Evolutionary conservation across 2,113 vertebrate species (phyloP), one percentile per base, ranked within the genome.

Genomic region (Ammodramus savannarum): DNA sequence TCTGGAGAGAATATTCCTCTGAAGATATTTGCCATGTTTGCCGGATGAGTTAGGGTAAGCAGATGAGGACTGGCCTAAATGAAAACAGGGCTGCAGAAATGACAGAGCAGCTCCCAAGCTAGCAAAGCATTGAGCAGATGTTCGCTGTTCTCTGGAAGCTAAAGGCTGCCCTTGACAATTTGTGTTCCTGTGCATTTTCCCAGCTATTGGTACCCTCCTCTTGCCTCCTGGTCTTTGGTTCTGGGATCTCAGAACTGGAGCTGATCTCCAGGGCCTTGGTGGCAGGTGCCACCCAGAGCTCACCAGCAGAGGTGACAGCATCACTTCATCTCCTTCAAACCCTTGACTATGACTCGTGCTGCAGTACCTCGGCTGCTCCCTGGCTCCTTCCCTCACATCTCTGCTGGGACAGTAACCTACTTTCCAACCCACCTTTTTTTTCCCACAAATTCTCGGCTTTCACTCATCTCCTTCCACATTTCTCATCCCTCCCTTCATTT

Each of bases 311-410:
- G 29, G 44, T 14, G 26, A 49, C 41, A 8, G 41, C 2, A 3
- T 20, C 4, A 1, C 34, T 54, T 62, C 1, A 25, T 39, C 29
- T 57, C 43, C 46, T 43, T 25, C 73, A 41, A 63, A 66, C 29
- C 63, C 55, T 36, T 20, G 1, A 34, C 23, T 41, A 18, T 29
- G 26, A 9, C 16, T 25, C 0, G 0, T 31, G 34, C 29, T 8
- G 8, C 3, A 0, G 34, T 10, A 49, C 54, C 51, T 46, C 36
- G 1, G 38, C 21, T 72, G 65, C 65, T 92, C 79, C n/a, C 78
- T 80, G 75, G 18, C 51, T 82, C 62, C 67, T 41, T 76, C 73
- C 57, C 74, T 72, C 26, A 17, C 63, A 66, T 32, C 32, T 80
- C 62, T 25, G 31, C 59, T 73, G 68, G 58, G 68, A 92, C 73